Evolutionary conservation across 2,113 vertebrate genomes (phyloP), one percentile per base, ranked within the genome.

Genomic region (Neoarius graeffei): DNA sequence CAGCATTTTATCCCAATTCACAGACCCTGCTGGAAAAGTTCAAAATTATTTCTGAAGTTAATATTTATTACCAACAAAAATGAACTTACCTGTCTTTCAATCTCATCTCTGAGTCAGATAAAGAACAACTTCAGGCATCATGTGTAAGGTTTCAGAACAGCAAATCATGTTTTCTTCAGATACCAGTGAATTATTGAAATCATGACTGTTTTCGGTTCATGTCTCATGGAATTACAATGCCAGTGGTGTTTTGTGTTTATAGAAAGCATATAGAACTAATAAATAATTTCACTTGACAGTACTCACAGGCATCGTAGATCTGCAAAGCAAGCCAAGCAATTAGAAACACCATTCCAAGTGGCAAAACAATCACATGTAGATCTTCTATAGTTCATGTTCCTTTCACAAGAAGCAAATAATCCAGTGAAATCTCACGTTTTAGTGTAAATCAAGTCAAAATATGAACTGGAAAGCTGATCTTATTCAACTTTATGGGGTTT

Each of bases 231-330:
- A 77, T 8, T 77, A 19, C 19, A 74, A 48, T 74, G 19, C 0
- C 27, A 20, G 1, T 73, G 35, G 35, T 6, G 48, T 48, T 30
- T 35, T 19, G 69, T 7, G 0, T 57, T 81, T 23, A 66, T 3
- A 25, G n/a, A 83, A 67, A 54, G 3, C 54, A 25, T n/a, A 84
- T 9, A 69, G 1, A 19, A 27, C 48, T 15, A 25, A 84, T 52
- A 52, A 64, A 67, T 9, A 62, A 48, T 83, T 25, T 10, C 13
- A 8, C 42, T 52, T 0, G 10, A 48, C 0, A 48, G 15, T 52
- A 86, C 73, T 79, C 4, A 86, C 85, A 79, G 57, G 42, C 6
- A 64, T 86, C 10, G 14, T 79, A 64, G 71, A 77, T 48, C 17
- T 86, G 73, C 25, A 77, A 85, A 19, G 42, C 1, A 15, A 85